Conservation (phyloP, 1,140 invertebrate genomes). For the Conus ventricosus region DNA sequence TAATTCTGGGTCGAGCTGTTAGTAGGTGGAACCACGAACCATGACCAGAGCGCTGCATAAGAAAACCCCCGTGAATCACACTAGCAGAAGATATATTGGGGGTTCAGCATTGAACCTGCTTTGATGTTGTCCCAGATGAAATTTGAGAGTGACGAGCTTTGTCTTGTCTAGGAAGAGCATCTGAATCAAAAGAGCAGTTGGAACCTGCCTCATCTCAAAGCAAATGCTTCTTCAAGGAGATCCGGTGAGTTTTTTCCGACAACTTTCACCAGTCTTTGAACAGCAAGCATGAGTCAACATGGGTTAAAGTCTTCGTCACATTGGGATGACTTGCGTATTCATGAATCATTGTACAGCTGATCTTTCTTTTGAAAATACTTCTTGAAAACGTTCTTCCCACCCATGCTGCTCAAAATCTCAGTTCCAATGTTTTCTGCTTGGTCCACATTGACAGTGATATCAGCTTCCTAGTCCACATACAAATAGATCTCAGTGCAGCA, state of each 20-base stretch:
- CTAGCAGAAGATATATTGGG: neutral
- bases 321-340: constrained; percentile 26
- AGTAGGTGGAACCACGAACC: constrained; percentile 25
- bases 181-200: constrained; percentile 44
- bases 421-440: constrained; percentile 39
- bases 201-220: constrained; percentile 41
- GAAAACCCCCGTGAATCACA: constrained; percentile 50
- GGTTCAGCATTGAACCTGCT: neutral
- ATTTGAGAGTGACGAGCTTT: constrained; percentile 38
- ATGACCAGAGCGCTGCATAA: constrained; percentile 33
- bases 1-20: constrained; percentile 29
- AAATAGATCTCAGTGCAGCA: constrained; percentile 44
- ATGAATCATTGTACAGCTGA: constrained; percentile 44
- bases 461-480: constrained; percentile 34
- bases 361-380: constrained; percentile 42
- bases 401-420: constrained; percentile 41
- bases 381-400: constrained; percentile 36
- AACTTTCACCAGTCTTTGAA: constrained; percentile 48
- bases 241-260: neutral
- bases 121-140: constrained; percentile 39
- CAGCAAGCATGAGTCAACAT: constrained; percentile 47
- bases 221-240: too few species aligned
- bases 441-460: constrained; percentile 39
- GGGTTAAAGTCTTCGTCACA: constrained; percentile 26
- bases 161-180: constrained; percentile 24